These are phyloP conservation scores for Pteria penguin DNA, from an alignment of 2,888 invertebrate genomes.

Conservation along the genomic window DNA sequence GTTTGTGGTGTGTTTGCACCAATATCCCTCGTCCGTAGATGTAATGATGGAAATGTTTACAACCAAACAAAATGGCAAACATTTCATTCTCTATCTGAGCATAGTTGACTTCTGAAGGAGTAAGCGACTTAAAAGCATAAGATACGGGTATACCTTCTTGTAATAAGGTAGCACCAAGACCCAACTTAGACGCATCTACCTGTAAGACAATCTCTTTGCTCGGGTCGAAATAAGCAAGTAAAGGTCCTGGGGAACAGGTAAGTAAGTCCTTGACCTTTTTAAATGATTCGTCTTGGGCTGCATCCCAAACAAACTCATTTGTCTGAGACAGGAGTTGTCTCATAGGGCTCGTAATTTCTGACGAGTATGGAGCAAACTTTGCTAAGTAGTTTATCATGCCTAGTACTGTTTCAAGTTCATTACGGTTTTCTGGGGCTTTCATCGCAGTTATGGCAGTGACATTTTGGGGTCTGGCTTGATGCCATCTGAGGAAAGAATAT, in stretches of 20 bases:
- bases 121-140: conserved; percentile 43
- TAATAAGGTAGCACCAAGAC: conserved; percentile 30
- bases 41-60: conserved; percentile 41
- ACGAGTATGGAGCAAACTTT: not conserved
- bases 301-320: not conserved
- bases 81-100: conserved; percentile 55
- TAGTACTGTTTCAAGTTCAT: too few relatives aligned
- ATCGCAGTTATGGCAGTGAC: conserved; percentile 30
- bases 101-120: conserved; percentile 38
- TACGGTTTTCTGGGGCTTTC: too few relatives aligned
- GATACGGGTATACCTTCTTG: conserved; percentile 43
- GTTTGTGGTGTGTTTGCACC: conserved; percentile 30
- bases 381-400: too few relatives aligned
- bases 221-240: conserved; percentile 38
- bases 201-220: conserved; percentile 28
- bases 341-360: not conserved
- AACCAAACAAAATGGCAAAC: conserved; percentile 44
- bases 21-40: conserved; percentile 43
- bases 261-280: conserved; percentile 25
- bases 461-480: conserved; percentile 38
- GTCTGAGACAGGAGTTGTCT: not conserved
- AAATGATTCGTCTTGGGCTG: conserved; percentile 28
- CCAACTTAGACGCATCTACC: conserved; percentile 38
- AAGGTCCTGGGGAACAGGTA: conserved; percentile 24
- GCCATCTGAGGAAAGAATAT: conserved; percentile 30